A percentile compares a stretch with the other conserved stretches of the same genome.
phyloP scores from a whole-genome alignment of 2,888 invertebrate species.

The Julus scandinavius region DNA sequence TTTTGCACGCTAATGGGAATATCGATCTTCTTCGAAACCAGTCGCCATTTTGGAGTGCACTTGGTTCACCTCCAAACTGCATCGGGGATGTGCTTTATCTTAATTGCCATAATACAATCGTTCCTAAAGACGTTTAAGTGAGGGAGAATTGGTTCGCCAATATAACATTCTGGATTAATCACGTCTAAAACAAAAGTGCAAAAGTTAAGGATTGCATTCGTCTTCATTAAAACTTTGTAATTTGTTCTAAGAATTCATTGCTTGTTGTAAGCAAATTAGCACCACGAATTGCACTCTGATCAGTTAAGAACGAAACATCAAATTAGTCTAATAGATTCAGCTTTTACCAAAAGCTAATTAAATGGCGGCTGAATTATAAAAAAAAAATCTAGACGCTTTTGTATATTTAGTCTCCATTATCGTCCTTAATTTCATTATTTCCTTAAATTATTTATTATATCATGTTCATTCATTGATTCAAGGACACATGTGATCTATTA shows the following conservation, averaged over 20 bases:
- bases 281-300: not conserved
- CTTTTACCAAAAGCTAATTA: not conserved
- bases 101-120: constrained; percentile 15
- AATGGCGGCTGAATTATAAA: not conserved
- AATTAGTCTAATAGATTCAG: not conserved
- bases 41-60: not conserved
- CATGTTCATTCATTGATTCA: no score
- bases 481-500: no score
- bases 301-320: not conserved
- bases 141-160: not conserved
- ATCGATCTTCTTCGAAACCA: not conserved
- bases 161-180: not conserved
- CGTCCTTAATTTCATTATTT: no score
- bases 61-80: not conserved
- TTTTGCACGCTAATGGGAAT: not conserved
- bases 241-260: not conserved
- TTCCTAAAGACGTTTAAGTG: not conserved
- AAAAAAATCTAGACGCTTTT: no score
- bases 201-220: not conserved
- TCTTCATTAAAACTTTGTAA: not conserved
- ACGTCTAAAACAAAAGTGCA: not conserved
- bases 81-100: not conserved
- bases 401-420: no score
- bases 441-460: no score
- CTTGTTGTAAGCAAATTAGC: not conserved